Evolutionary conservation across 2,888 invertebrate genomes (phyloP), one percentile per base, ranked within the genome.

Genomic region (Apamea monoglypha): DNA sequence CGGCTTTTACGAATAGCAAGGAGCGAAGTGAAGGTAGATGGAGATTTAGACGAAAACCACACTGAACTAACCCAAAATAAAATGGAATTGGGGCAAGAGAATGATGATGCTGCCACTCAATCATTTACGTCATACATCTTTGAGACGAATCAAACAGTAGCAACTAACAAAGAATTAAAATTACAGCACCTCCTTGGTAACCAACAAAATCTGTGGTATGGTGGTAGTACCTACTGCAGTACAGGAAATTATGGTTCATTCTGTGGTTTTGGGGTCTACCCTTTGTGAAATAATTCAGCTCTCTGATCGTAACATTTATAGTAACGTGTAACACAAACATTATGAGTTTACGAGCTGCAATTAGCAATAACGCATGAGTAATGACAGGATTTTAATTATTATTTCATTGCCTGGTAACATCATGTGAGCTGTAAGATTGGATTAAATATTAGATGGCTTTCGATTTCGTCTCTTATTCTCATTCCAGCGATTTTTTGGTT

Each of bases 301-400:
- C 18, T 7, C 25, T 71, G 32, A 36, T 64, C 10, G 18, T 63
- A 56, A 64, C 16, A 6, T 36, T 50, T 18, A 36, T 18, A 47
- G 14, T 67, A 68, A 47, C 14, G 25, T 67, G 47, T 47, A 64
- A 40, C 25, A 74, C 7, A 64, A 64, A 69, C 73, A 61, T 36
- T 7, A n/a, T 14, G 5, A 29, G 6, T 73, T 82, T 71, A 84
- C 53, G 70, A 84, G 21, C n/a, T 16, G 18, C n/a, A 79, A 84
- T 79, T 70, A 84, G 44, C 32, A 70, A 56, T 84, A 56, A 64
- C 18, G 16, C 47, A 32, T 36, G 14, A 66, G n/a, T 66, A 67
- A 80, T 74, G 29, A 56, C 36, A 79, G 25, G 4, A 44, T 53
- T 25, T 36, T 67, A 69, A 83, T 79, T 61, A 59, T 56, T 59